These are phyloP conservation scores for Clarias gariepinus DNA, from an alignment of 2,113 vertebrate species.

Conservation along the genomic window DNA sequence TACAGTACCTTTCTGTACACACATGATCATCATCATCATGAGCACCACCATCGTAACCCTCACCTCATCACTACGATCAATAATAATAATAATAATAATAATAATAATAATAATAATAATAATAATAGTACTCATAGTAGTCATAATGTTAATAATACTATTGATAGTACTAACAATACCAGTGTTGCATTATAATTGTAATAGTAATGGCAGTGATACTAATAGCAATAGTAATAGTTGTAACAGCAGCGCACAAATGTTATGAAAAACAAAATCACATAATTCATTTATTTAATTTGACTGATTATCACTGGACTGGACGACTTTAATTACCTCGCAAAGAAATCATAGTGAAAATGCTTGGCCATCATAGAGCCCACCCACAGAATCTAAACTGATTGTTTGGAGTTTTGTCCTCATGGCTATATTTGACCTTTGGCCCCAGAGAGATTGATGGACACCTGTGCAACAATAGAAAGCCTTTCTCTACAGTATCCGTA, in stretches of 20 bases:
- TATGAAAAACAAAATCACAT: not conserved
- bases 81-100: not conserved
- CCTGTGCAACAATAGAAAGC: slow-evolving; percentile 65
- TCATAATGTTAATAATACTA: not conserved
- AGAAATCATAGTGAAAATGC: not conserved
- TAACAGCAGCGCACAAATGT: not conserved
- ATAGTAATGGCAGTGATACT: not conserved
- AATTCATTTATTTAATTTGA: not conserved
- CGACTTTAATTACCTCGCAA: not conserved
- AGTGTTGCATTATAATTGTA: not conserved
- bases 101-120: not conserved
- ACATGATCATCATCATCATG: not conserved
- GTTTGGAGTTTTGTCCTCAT: slow-evolving; percentile 1
- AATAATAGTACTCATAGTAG: not conserved
- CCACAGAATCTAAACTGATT: slow-evolving; percentile 2
- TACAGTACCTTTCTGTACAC: not conserved
- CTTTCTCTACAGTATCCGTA: slow-evolving; percentile 50
- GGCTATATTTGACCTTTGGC: slow-evolving; percentile 50
- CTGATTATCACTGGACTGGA: not conserved
- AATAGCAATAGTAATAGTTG: not conserved
- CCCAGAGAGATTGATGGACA: slow-evolving; percentile 51
- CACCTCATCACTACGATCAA: not conserved
- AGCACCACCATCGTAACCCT: not conserved
- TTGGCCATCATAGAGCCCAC: not conserved
- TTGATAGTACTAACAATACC: not conserved